phyloP scores from a whole-genome alignment of 2,113 vertebrate genomes.

The Motacilla alba region DNA sequence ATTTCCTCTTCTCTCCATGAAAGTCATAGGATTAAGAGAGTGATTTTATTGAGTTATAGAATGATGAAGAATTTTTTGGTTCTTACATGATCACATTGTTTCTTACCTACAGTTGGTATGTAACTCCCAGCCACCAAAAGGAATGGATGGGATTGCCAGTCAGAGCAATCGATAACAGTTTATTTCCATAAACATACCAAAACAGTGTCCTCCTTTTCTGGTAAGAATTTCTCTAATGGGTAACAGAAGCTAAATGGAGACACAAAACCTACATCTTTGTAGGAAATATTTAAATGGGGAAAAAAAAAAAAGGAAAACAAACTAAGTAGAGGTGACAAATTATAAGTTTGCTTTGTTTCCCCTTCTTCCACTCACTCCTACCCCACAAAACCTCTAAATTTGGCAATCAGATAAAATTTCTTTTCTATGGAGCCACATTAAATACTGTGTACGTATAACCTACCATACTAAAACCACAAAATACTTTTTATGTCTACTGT shows the following conservation, averaged over 20 bases:
- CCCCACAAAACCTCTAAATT: background rate
- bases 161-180: conserved; percentile 36
- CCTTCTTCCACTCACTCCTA: background rate
- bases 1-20: background rate
- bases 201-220: conserved; percentile 40
- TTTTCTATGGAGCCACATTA: background rate
- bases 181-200: conserved; percentile 48
- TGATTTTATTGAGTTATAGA: background rate
- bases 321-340: conserved; percentile 26
- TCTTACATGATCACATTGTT: background rate
- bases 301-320: conserved; percentile 20
- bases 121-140: conserved; percentile 51
- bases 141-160: conserved; percentile 49
- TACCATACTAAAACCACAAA: background rate
- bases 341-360: background rate
- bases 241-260: conserved; percentile 46
- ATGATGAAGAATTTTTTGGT: background rate
- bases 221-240: conserved; percentile 38
- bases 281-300: background rate
- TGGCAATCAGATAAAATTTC: background rate
- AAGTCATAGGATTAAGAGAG: conserved; percentile 1
- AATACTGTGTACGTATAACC: background rate
- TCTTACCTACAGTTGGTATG: conserved; percentile 46
- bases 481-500: background rate
- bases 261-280: conserved; percentile 38